phyloP scores from a whole-genome alignment of 2,797 vertebrate species.

The Pristis pectinata region DNA sequence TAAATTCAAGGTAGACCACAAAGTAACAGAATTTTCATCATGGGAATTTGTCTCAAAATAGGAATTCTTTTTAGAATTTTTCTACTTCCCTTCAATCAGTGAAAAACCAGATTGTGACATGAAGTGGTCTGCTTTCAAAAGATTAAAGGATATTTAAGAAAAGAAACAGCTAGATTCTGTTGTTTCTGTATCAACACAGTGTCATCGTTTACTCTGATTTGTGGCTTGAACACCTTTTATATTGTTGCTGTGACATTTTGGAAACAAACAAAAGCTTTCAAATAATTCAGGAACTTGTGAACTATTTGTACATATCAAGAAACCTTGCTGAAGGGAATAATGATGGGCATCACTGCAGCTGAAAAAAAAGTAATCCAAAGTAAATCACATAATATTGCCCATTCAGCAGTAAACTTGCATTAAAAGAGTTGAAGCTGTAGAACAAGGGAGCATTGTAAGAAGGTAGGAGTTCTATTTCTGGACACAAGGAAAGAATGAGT shows the following conservation, averaged over 20 bases:
- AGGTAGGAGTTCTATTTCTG: not conserved
- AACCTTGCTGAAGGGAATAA: not conserved
- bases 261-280: not conserved
- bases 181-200: not conserved
- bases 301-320: not conserved
- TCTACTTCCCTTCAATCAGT: not conserved
- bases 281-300: no score
- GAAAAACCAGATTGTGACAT: not conserved
- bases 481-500: not conserved
- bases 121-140: not conserved
- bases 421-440: not conserved
- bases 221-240: not conserved
- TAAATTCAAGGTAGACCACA: not conserved
- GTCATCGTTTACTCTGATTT: not conserved
- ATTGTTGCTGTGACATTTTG: not conserved
- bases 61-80: not conserved
- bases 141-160: not conserved
- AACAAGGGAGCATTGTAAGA: no score
- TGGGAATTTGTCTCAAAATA: not conserved
- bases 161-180: not conserved
- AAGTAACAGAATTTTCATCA: not conserved
- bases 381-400: not conserved
- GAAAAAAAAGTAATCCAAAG: not conserved
- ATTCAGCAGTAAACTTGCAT: not conserved
- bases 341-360: not conserved